These are phyloP conservation scores for Cottus gobio DNA, from an alignment of 2,113 vertebrate species.

Conservation along the genomic window DNA sequence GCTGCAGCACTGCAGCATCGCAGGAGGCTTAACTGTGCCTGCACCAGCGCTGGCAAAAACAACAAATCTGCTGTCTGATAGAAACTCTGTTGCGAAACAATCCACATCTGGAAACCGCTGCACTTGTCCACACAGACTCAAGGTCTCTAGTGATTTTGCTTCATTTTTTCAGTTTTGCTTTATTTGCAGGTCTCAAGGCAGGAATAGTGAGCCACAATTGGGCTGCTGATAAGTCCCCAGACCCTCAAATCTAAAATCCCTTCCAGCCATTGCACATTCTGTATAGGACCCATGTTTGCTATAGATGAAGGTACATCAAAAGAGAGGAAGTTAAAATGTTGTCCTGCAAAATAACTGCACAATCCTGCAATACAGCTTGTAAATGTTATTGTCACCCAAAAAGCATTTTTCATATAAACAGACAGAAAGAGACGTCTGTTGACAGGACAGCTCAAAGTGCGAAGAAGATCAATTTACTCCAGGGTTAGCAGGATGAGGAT, in stretches of 20 bases:
- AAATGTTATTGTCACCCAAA: neutral
- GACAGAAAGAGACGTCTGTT: too few relatives aligned
- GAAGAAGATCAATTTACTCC: too few relatives aligned
- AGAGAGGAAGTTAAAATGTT: neutral
- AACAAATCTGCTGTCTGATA: slow-evolving; percentile 50
- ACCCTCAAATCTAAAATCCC: neutral
- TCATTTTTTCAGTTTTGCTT: too few relatives aligned
- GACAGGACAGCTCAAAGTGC: too few relatives aligned
- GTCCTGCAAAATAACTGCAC: neutral
- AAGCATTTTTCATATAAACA: too few relatives aligned
- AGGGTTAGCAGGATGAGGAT: too few relatives aligned
- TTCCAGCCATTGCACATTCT: neutral
- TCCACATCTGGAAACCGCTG: slow-evolving; percentile 35
- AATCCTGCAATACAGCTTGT: neutral
- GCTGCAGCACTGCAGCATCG: slow-evolving; percentile 57
- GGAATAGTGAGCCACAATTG: neutral
- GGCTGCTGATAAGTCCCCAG: neutral
- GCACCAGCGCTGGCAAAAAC: slow-evolving; percentile 25
- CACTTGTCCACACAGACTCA: slow-evolving; percentile 3
- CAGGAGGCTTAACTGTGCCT: slow-evolving; percentile 55
- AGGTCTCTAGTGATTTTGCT: neutral
- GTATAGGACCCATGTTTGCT: neutral
- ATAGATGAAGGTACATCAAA: neutral
- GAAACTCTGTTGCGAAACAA: slow-evolving; percentile 17
- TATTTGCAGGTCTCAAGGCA: neutral